These are phyloP conservation scores for Chloropsis hardwickii DNA, from an alignment of 2,113 vertebrate genomes.

Conservation along the genomic window DNA sequence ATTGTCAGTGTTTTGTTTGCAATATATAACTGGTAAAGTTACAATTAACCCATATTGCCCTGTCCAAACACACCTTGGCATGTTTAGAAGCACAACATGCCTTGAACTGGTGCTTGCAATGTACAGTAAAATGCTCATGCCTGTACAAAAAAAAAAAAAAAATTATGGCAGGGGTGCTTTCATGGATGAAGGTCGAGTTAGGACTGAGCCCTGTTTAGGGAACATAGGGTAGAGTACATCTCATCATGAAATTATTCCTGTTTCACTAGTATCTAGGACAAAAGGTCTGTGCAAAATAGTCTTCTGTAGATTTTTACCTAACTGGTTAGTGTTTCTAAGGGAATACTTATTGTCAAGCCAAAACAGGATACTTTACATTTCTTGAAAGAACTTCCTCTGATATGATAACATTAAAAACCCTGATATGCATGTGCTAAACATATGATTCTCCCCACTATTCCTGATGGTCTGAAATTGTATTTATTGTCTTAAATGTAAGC, in stretches of 20 bases:
- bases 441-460: background rate
- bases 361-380: conserved; percentile 18
- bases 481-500: background rate
- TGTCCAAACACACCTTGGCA: conserved; percentile 1
- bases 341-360: conserved; percentile 25
- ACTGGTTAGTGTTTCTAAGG: conserved; percentile 23
- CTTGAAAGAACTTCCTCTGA: background rate
- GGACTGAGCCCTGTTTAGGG: background rate
- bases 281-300: background rate
- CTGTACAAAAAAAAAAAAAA: background rate
- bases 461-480: background rate
- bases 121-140: background rate
- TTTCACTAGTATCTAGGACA: background rate
- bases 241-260: background rate
- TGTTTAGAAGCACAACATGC: background rate
- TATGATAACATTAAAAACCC: conserved; percentile 12
- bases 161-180: background rate
- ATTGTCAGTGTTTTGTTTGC: conserved; percentile 65
- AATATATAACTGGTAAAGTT: conserved; percentile 52
- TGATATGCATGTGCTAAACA: background rate
- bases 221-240: background rate
- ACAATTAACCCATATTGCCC: conserved; percentile 30
- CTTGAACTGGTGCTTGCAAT: background rate
- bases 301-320: background rate
- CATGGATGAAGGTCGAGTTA: background rate